phyloP scores from a whole-genome alignment of 2,888 invertebrate genomes.

The Synanthedon tipuliformis region DNA sequence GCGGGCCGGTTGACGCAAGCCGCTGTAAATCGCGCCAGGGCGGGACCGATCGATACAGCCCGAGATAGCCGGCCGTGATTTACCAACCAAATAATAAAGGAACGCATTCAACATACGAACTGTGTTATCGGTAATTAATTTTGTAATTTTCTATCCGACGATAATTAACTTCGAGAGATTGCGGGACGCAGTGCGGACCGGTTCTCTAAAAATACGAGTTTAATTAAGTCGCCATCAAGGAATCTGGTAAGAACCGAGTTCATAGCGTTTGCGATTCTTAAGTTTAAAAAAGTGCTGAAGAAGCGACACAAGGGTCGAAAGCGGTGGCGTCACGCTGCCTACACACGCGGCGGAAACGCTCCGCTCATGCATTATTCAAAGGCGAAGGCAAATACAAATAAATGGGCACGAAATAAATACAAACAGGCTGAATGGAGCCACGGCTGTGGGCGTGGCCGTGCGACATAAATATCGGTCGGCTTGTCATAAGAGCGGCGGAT shows the following conservation, averaged over 20 bases:
- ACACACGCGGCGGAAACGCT: conserved; percentile 64
- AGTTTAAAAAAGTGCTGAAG: conserved; percentile 24
- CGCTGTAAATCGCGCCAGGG: conserved; percentile 38
- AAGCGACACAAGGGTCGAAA: conserved; percentile 20
- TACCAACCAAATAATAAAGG: conserved; percentile 53
- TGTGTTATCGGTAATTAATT: conserved; percentile 53
- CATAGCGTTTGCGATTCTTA: conserved; percentile 5
- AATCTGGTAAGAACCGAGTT: conserved; percentile 1
- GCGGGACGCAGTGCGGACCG: neutral
- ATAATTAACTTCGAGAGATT: conserved; percentile 45
- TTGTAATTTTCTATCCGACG: conserved; percentile 41
- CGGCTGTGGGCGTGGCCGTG: conserved; percentile 60
- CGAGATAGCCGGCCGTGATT: conserved; percentile 43
- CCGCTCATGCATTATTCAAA: conserved; percentile 68
- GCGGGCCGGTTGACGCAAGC: conserved; percentile 40
- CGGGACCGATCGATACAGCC: conserved; percentile 29
- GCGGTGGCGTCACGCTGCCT: conserved; percentile 61
- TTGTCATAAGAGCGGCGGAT: conserved; percentile 61
- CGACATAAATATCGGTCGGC: conserved; percentile 65
- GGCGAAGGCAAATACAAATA: conserved; percentile 67
- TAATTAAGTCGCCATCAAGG: neutral
- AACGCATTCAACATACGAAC: conserved; percentile 38
- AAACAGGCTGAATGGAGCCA: conserved; percentile 68
- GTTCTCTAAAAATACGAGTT: neutral
- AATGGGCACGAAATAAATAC: conserved; percentile 69